Evolutionary conservation across 1,140 invertebrate genomes (phyloP), one percentile per base, ranked within the genome.

Genomic region (Sminthurides bifidus): DNA sequence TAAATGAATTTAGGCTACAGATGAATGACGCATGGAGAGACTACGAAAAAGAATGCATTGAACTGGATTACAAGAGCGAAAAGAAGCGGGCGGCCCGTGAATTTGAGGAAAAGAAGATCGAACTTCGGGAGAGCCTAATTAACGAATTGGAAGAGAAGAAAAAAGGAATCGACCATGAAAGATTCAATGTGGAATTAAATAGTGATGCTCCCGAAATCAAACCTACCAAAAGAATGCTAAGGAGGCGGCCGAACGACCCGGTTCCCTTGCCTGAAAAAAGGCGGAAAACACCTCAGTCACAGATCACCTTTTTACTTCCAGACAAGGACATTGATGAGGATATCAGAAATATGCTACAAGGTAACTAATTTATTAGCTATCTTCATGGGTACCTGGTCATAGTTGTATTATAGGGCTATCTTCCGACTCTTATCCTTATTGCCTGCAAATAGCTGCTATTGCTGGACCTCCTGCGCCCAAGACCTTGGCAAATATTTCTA

Each of bases 61-160:
- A 95, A 67, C 76, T 80, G 57, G 92, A 95, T 65, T 95, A 87
- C 68, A 74, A 84, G 58, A 77, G 80, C 30, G 93, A 96, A 68
- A 89, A 89, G 69, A 85, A 85, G 71, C 81, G 83, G 26, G 85
- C 90, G 2, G 81, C 78, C 0, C 85, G 88, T 71, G 92, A 96
- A 66, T 92, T 91, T 77, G 90, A 96, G 70, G 91, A 96, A 64
- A 94, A 95, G 68, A 92, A 92, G 69, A 77, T 87, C 61, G 92
- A 95, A 68, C 72, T 97, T 12, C 82, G 84, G 66, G 92, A 95
- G 69, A 91, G 83, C 73, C 69, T 98, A 15, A 76, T 96, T 12
- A 78, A 81, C 31, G 92, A 95, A 68, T 83, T 95, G 69, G 92
- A 95, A 69, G 92, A 96, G 59, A 93, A 93, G 66, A 78, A 84